Evolutionary conservation across 2,113 vertebrate species (phyloP), one percentile per base, ranked within the genome.

Genomic region (Eidolon helvum): DNA sequence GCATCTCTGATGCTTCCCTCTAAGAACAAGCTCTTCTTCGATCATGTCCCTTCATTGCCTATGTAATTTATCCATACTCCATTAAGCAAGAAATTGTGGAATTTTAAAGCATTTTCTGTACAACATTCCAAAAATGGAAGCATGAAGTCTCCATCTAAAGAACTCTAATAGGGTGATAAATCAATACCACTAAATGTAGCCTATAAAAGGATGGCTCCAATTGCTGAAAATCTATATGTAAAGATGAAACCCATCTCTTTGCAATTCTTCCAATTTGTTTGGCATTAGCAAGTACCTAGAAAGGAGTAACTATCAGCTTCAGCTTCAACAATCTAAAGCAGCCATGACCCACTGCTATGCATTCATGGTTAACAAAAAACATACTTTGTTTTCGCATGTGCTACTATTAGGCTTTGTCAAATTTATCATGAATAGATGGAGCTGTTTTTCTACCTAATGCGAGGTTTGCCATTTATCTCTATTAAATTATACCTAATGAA

Each of bases 401-500:
- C 65, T 91, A 65, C 38, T 77, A 10, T 35, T 93, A 71, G 89
- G 61, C 55, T 69, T 80, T 82, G 38, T 89, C 72, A 92, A 83
- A 90, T 87, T 21, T 92, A 66, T 75, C n/a, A 59, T 90, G 68
- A 96, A 90, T 86, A 50, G 22, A 86, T 83, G 19, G 33, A 61
- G 6, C 61, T 86, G 12, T 65, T 86, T 95, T 90, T 45, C 72
- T 77, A 83, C 8, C 14, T 87, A 83, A 77, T 16, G 43, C 24
- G 79, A 97, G 43, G 33, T 79, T 90, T 94, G 43, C 33, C 91
- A 92, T 84, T 95, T 95, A 74, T 92, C 88, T 94, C 59, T 74
- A 89, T 85, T 87, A 87, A 93, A 93, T 86, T 43, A 91, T 65
- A 66, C 28, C 21, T 94, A 93, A 75, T 85, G 43, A 71, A 93